Base-by-base conservation (phyloP, 2,113 vertebrate genomes). In the Dissostichus mawsoni region DNA sequence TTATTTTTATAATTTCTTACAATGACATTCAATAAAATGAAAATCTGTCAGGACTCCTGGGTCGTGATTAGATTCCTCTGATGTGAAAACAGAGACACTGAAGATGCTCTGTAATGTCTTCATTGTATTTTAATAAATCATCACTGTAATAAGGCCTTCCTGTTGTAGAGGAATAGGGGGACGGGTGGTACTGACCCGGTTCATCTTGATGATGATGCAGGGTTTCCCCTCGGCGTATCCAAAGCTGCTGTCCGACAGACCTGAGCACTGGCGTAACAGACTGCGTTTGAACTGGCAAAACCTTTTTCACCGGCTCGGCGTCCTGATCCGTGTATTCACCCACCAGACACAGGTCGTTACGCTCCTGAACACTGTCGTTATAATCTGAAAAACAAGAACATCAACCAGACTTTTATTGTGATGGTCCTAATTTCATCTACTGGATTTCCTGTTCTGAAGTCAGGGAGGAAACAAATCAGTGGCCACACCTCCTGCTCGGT, bases 141-240 rank as follows among this genome's bases (percentile, higher is more conserved):
- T 41, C 36, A 41, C 36, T 8, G 5, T 41, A 6, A 41, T 9
- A 1, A 57, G 36, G 36, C 8, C 56, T 55, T 55, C 8, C 53
- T 58, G 56, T 58, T 16, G 56, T 13, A 25, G 29, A 29, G 29
- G 29, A 29, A 29, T 29, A 3, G 29, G 29, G 29, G 29, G 29
- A 29, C 29, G 29, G 29, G 29, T 4, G 29, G 29, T 3, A 75
- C 90, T 92, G 93, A 99, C 98, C 92, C 97, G 96, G 90, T 99
- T 99, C 96, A 99, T 96, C 93, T 99, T 98, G 88, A 99, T 90
- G 74, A 98, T 92, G 91, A 99, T 83, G 29, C 98, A 99, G 8
- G 98, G 98, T 48, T 91, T 92, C 78, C 97, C 97, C 50, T 90
- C 94, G 11, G 93, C 88, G 71, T 96, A 99, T 63, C 97, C 98